Evolutionary conservation across 1,140 invertebrate genomes (phyloP), one percentile per base, ranked within the genome.

Genomic region (Drosophila repletoides): DNA sequence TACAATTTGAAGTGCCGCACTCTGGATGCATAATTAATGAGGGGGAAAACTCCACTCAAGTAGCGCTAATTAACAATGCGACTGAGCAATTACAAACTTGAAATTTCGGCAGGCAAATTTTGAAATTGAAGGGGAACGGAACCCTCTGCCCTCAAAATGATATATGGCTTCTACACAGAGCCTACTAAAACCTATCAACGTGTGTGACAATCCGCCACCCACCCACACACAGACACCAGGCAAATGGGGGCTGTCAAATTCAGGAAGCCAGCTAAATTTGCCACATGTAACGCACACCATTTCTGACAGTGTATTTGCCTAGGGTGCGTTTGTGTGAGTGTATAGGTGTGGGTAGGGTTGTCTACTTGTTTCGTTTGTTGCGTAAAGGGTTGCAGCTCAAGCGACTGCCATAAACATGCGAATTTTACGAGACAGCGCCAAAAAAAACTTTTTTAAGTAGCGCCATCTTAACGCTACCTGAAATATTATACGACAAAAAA

Each of bases 381-480:
- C 5, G 12, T 10, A 56, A 81, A 76, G 67, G 71, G 67, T 80
- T 79, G 58, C 12, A 17, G 28, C 15, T 59, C 6, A 14, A 12
- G 6, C 22, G 6, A 7, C 38, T 12, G 46, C 65, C 77, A 76
- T 83, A 84, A 83, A 83, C 71, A 71, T 53, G 45, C 65, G 61
- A 67, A 53, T 41, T 84, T 83, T 77, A 83, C 52, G 79, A 58
- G 76, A 77, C 77, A 76, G 45, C 9, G 38, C 29, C 19, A 56
- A 46, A 28, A 28, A 19, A 55, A 71, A 71, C 22, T 69, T 81
- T 80, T 81, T 81, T 83, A 81, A 81, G 76, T 76, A 81, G 76
- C 76, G 29, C 53, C 53, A 48, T 73, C 53, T 61, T 52, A 65
- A 55, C 38, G 58, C 53, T 56, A 63, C 76, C 76, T 79, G 76